Percentiles rank a stretch among this genome's conserved stretches.
Conservation (phyloP, 2,888 invertebrate species). For the Nebria brevicollis region DNA sequence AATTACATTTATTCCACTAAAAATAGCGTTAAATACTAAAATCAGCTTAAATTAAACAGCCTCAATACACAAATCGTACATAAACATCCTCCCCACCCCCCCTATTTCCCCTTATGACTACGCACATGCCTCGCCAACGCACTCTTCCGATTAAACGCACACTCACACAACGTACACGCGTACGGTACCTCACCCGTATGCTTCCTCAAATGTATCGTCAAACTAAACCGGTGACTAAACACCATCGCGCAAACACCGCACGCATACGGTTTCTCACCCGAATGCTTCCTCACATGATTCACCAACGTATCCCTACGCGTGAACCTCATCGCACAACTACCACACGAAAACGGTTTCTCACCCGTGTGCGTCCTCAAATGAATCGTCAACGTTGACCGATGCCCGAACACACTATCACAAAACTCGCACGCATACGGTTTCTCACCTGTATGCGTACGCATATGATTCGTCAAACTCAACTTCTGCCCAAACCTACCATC, state of each 20-base stretch:
- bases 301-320: background rate
- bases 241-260: background rate
- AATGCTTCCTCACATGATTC: background rate
- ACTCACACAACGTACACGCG: background rate
- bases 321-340: background rate
- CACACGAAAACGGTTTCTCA: background rate
- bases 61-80: too few relatives aligned
- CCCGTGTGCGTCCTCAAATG: constrained; percentile 5
- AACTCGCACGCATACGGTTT: background rate
- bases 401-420: background rate
- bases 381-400: background rate
- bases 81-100: too few relatives aligned
- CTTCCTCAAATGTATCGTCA: background rate
- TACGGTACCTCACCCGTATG: background rate
- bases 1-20: too few relatives aligned
- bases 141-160: background rate
- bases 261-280: background rate
- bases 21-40: too few relatives aligned
- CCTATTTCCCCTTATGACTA: background rate
- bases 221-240: background rate
- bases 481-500: background rate
- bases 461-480: background rate
- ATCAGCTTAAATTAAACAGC: too few relatives aligned
- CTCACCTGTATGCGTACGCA: background rate
- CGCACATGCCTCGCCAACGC: background rate